These are phyloP conservation scores for Balaeniceps rex DNA, from an alignment of 2,113 vertebrate species.

Conservation along the genomic window DNA sequence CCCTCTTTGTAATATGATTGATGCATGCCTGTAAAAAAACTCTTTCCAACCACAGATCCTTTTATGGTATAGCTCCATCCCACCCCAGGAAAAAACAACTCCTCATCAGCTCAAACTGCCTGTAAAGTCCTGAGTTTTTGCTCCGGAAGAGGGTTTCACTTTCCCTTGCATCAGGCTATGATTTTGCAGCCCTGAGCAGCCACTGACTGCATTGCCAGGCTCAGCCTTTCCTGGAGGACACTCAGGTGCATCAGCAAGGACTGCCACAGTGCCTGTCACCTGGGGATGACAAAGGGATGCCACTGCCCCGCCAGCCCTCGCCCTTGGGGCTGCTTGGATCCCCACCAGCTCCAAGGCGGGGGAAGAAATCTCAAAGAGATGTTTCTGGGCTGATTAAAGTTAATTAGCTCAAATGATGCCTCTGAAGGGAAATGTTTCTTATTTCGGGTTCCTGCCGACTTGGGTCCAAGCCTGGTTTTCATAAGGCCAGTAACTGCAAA, in stretches of 20 bases:
- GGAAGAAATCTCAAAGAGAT: constrained; percentile 44
- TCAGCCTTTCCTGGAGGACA: background rate
- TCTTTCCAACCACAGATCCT: background rate
- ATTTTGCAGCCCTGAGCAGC: background rate
- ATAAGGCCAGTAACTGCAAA: constrained; percentile 74
- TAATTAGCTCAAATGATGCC: constrained; percentile 73
- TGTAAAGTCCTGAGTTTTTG: background rate
- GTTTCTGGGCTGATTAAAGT: constrained; percentile 72
- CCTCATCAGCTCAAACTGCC: background rate
- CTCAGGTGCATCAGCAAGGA: background rate
- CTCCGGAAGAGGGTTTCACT: background rate
- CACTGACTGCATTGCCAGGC: background rate
- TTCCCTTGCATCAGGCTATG: background rate
- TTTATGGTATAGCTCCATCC: background rate
- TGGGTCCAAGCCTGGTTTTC: constrained; percentile 76
- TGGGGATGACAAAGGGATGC: background rate
- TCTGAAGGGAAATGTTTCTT: constrained; percentile 72
- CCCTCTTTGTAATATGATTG: background rate
- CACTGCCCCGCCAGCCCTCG: background rate
- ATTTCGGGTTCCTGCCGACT: constrained; percentile 63
- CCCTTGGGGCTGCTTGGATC: background rate
- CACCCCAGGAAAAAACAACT: background rate
- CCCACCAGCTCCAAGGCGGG: background rate
- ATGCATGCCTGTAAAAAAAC: background rate
- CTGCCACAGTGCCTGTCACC: background rate